phyloP scores from a whole-genome alignment of 2,797 vertebrate species.

The Brachyrhaphis roseni region DNA sequence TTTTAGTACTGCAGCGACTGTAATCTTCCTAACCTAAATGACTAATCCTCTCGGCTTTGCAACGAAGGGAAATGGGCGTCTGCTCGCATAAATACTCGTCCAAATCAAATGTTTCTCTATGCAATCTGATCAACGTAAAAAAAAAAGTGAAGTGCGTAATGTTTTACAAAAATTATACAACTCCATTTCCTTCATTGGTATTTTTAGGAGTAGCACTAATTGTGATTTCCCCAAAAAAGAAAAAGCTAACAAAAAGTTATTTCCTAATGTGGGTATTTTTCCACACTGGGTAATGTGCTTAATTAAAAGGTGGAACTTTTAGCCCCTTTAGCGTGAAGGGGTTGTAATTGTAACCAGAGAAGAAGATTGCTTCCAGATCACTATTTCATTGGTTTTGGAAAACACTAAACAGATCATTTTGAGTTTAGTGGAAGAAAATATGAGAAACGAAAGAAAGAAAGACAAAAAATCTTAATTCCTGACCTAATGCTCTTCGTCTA shows the following conservation, averaged over 20 bases:
- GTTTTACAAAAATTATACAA: too few species aligned
- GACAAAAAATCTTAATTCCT: neutral
- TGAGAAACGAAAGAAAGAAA: neutral
- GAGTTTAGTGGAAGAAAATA: neutral
- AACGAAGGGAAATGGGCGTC: neutral
- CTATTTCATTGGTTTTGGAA: too few species aligned
- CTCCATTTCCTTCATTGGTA: neutral
- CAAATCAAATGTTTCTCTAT: too few species aligned
- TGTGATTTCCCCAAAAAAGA: neutral
- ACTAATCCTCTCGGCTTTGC: neutral
- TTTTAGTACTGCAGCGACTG: neutral
- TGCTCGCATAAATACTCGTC: too few species aligned
- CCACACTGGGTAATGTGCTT: neutral
- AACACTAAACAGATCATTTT: neutral
- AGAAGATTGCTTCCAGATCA: neutral
- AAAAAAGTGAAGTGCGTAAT: too few species aligned
- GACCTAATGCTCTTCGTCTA: neutral
- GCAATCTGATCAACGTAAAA: too few species aligned
- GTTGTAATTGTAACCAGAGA: neutral
- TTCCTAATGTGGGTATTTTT: neutral
- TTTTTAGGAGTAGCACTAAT: neutral
- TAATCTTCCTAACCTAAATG: neutral
- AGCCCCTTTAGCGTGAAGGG: neutral
- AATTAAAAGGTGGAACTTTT: neutral
- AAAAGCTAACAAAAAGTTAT: neutral